Evolutionary conservation across 2,797 vertebrate species (phyloP).

Genomic region (Scolopax rusticola): DNA sequence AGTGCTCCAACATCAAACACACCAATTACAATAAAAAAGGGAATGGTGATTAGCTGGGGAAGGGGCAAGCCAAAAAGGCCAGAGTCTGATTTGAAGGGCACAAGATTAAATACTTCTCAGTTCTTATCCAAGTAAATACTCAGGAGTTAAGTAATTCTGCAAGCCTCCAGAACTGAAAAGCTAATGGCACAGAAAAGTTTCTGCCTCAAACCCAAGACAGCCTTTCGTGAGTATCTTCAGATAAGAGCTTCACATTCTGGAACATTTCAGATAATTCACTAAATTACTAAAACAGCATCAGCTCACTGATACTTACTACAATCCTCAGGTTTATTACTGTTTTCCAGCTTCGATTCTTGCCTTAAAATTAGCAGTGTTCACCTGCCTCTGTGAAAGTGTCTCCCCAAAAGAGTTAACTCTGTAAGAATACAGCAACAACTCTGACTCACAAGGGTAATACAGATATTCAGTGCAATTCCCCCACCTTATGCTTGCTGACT

Average conservation of each 20-base stretch:
- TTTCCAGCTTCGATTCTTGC: background rate
- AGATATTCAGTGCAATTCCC: background rate
- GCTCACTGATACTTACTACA: background rate
- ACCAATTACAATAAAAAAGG: background rate
- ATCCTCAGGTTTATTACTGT: background rate
- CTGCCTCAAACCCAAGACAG: background rate
- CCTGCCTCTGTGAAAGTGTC: background rate
- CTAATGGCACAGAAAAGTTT: background rate
- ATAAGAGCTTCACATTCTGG: background rate
- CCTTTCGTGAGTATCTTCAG: background rate
- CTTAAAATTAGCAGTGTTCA: background rate
- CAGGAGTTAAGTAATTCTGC: background rate
- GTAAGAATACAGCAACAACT: background rate
- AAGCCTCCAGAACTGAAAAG: background rate
- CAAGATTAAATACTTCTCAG: background rate
- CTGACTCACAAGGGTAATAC: background rate
- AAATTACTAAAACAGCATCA: background rate
- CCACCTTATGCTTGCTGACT: background rate
- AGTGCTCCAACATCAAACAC: conserved; percentile 12
- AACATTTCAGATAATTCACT: background rate
- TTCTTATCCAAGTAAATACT: background rate
- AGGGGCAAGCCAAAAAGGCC: background rate
- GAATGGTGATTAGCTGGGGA: conserved; percentile 11
- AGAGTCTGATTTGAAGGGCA: conserved; percentile 12
- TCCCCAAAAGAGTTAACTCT: background rate